phyloP scores from a whole-genome alignment of 2,888 invertebrate genomes.

The Sturmia bella region DNA sequence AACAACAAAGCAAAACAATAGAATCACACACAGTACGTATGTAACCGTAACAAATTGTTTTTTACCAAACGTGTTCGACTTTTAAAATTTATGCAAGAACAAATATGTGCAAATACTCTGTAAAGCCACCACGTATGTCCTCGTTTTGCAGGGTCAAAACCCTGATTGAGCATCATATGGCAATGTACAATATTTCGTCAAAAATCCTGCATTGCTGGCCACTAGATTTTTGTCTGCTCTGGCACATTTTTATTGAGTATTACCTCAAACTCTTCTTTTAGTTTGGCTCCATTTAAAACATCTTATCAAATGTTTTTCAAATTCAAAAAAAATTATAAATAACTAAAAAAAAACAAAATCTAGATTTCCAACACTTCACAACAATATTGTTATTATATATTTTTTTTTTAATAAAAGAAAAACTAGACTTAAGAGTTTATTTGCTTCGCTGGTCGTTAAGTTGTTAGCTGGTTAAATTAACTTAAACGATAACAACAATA shows the following conservation, averaged over 20 bases:
- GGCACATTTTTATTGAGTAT: too few relatives aligned
- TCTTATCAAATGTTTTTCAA: too few relatives aligned
- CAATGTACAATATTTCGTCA: too few relatives aligned
- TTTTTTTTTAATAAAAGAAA: conserved; percentile 9
- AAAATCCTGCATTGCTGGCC: too few relatives aligned
- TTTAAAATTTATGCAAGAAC: conserved; percentile 62
- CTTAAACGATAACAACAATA: conserved; percentile 37
- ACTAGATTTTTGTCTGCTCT: too few relatives aligned
- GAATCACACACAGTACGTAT: conserved; percentile 32
- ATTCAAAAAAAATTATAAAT: not conserved
- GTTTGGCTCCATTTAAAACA: too few relatives aligned
- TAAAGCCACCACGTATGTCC: too few relatives aligned
- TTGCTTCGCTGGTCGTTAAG: conserved; percentile 11
- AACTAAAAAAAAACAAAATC: conserved; percentile 3
- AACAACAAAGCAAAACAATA: not conserved
- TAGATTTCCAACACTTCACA: conserved; percentile 29
- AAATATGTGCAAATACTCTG: too few relatives aligned
- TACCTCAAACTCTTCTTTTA: too few relatives aligned
- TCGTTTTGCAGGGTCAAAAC: too few relatives aligned
- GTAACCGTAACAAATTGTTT: conserved; percentile 59
- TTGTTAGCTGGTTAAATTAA: conserved; percentile 12
- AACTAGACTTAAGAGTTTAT: conserved; percentile 2
- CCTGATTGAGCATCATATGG: too few relatives aligned
- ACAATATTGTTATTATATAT: conserved; percentile 1
- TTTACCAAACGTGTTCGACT: conserved; percentile 16